Conservation (phyloP, 2,888 invertebrate species). For the Rotaria socialis region DNA sequence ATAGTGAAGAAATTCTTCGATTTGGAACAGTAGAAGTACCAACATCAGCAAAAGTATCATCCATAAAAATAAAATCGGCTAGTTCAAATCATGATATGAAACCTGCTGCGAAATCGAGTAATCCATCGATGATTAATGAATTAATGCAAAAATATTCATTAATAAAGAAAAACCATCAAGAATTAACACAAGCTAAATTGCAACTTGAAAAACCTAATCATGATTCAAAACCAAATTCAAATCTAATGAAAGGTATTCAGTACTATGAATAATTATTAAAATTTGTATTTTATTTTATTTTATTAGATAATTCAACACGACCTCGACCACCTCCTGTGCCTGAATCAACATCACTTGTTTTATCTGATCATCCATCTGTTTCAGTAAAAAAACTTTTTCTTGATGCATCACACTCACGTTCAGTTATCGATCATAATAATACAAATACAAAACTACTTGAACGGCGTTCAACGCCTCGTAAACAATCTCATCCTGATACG, state of each 20-base stretch:
- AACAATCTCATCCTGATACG: no score
- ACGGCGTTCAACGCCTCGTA: background rate
- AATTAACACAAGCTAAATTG: no score
- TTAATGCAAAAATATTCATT: background rate
- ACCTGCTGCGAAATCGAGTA: background rate
- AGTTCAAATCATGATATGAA: background rate
- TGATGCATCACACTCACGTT: background rate
- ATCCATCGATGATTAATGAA: background rate
- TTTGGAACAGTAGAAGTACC: background rate
- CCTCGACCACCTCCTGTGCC: background rate
- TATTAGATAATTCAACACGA: background rate
- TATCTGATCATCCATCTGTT: background rate
- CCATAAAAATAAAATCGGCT: background rate
- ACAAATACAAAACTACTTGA: background rate
- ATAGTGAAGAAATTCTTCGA: background rate
- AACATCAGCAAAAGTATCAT: background rate
- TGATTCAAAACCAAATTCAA: no score
- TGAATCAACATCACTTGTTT: background rate
- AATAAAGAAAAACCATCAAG: no score
- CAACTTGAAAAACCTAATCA: no score
- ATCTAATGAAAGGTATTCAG: no score
- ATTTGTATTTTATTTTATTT: background rate
- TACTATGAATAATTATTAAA: no score
- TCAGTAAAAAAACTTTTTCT: background rate
- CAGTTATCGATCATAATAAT: background rate